Conservation (phyloP, 2,888 invertebrate species). For the Oligia latruncula region DNA sequence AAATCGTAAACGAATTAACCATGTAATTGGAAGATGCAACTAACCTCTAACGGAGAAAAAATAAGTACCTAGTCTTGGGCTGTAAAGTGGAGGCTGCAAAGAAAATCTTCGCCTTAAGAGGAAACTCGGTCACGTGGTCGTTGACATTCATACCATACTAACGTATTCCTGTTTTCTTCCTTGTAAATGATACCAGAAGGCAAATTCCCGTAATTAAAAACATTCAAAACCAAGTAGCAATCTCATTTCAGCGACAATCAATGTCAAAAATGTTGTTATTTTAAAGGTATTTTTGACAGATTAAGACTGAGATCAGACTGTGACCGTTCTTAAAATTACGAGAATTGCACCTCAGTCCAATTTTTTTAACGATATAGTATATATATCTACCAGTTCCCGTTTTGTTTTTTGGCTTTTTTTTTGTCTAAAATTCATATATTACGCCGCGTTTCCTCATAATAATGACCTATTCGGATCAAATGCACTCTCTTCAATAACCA, state of each 20-base stretch:
- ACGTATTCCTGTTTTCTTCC: not conserved
- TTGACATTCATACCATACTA: not conserved
- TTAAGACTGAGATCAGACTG: too few species aligned
- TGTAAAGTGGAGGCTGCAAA: not conserved
- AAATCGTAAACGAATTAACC: slow-evolving; percentile 51
- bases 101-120: not conserved
- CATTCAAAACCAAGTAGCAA: too few species aligned
- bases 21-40: slow-evolving; percentile 49
- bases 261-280: too few species aligned
- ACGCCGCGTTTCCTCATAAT: not conserved
- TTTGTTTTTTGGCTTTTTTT: not conserved
- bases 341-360: not conserved
- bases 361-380: not conserved
- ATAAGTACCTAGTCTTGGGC: not conserved
- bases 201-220: too few species aligned
- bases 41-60: slow-evolving; percentile 30
- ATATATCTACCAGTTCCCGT: not conserved
- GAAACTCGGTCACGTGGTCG: not conserved
- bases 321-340: too few species aligned
- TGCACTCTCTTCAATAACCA: slow-evolving; percentile 15
- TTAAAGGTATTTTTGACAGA: too few species aligned
- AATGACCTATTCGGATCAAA: not conserved
- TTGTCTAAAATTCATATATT: not conserved
- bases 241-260: too few species aligned
- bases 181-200: not conserved